Base-by-base conservation (phyloP, 2,113 vertebrate species). In the Kryptolebias marmoratus region DNA sequence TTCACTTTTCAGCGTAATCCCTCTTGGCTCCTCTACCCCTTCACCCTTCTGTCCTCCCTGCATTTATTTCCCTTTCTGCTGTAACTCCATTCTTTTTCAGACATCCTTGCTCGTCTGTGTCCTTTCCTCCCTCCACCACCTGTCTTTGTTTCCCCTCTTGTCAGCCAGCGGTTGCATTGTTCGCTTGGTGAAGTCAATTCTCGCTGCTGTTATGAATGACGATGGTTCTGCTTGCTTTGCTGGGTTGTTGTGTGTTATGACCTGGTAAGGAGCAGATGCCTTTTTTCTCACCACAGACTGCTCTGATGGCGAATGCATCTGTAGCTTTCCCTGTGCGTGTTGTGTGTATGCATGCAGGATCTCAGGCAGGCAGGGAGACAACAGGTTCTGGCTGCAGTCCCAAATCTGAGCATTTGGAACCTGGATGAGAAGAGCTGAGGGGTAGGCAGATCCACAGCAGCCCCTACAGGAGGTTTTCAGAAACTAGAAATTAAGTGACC, bases 371-470 rank as follows among this genome's bases (percentile, higher is more conserved):
- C 80, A 87, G 64, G 47, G 72, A 84, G 81, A 87, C 84, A 82
- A 82, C 86, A 82, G 82, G 81, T 87, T 61, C 45, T 88, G 84
- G 81, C 81, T 75, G 61, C 62, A 45, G 16, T 86, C 76, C 77
- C 71, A 75, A 68, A 80, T 73, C 59, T 67, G 55, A 81, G 76
- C 70, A 63, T 60, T 77, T 75, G 70, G 55, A 84, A 55, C 68
- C 61, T 48, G 55, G 68, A 65, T 76, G 54, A 80, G 50, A 27
- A 53, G 67, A 54, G 48, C n/a, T 15, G 66, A 76, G 57, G 67
- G 71, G 5, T 59, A 79, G 81, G 72, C 83, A 91, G 92, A 91
- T 7, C 90, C 90, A 94, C 92, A 94, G 93, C 94, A 93, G 88
- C 92, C 92, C 93, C 92, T 94, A 85, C 93, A 94, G 93, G 92